Conservation (phyloP, 2,888 invertebrate species). For the Andrena fulva region DNA sequence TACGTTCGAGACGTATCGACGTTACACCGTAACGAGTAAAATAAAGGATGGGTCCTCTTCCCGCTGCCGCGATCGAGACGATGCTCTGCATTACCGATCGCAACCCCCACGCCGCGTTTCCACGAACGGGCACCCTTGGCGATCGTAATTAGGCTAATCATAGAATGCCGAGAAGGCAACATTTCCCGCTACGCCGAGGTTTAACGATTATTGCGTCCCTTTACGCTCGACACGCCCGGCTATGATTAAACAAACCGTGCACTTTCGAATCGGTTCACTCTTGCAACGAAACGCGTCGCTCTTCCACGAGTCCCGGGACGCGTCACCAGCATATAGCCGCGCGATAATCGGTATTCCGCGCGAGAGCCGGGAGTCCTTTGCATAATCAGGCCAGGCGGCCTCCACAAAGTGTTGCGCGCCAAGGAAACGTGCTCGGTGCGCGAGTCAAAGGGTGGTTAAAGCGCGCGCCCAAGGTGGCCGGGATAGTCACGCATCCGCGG, state of each 20-base stretch:
- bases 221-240: neutral
- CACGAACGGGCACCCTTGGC: neutral
- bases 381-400: constrained; percentile 32
- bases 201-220: neutral
- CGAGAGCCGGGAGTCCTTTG: constrained; percentile 35
- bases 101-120: neutral
- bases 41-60: neutral
- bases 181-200: too few relatives aligned
- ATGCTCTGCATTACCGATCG: neutral
- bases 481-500: constrained; percentile 45
- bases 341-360: constrained; percentile 43
- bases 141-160: constrained; percentile 7
- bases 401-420: constrained; percentile 32
- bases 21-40: constrained; percentile 7
- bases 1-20: neutral
- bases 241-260: neutral
- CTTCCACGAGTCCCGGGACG: neutral
- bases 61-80: neutral
- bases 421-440: constrained; percentile 14
- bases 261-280: neutral
- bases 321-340: neutral
- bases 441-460: constrained; percentile 49
- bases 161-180: neutral
- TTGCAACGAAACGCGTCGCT: neutral
- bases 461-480: constrained; percentile 30